Evolutionary conservation across 1,140 invertebrate species (phyloP), one percentile per base, ranked within the genome.

Genomic region (Bemisia tabaci): DNA sequence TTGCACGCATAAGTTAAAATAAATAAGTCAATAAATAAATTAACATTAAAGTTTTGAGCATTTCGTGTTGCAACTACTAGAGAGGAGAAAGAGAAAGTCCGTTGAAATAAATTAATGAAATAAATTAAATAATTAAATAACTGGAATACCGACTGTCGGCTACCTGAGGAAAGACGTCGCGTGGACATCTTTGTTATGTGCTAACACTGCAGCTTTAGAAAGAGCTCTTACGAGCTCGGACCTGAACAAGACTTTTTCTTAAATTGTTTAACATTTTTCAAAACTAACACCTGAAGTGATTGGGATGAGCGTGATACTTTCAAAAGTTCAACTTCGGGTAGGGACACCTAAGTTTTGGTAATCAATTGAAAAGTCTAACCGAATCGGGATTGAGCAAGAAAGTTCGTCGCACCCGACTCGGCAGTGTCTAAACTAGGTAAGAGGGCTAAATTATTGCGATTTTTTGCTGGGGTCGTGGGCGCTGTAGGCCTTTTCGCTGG

Each of bases 401-500:
- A n/a, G n/a, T n/a, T n/a, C n/a, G n/a, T n/a, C n/a, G n/a, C n/a
- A n/a, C n/a, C n/a, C n/a, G n/a, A n/a, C n/a, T n/a, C n/a, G n/a
- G n/a, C n/a, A n/a, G n/a, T n/a, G n/a, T n/a, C n/a, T n/a, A n/a
- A n/a, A n/a, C n/a, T n/a, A n/a, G n/a, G n/a, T n/a, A n/a, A n/a
- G n/a, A n/a, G n/a, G n/a, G n/a, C n/a, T n/a, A n/a, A n/a, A n/a
- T n/a, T n/a, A n/a, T n/a, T n/a, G n/a, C n/a, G n/a, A n/a, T n/a
- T n/a, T 24, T 64, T 68, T 68, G 39, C 64, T 68, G 63, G 58
- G 69, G 63, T 70, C 67, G 70, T 86, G 81, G 67, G 80, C 84
- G 68, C 78, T 80, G 74, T 87, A 88, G 59, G 85, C 85, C 70
- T 86, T 71, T 66, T 87, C 79, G 73, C 84, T 83, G 2, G 82